Evolutionary conservation across 2,797 vertebrate species (phyloP).

Genomic region (Alectoris magna): DNA sequence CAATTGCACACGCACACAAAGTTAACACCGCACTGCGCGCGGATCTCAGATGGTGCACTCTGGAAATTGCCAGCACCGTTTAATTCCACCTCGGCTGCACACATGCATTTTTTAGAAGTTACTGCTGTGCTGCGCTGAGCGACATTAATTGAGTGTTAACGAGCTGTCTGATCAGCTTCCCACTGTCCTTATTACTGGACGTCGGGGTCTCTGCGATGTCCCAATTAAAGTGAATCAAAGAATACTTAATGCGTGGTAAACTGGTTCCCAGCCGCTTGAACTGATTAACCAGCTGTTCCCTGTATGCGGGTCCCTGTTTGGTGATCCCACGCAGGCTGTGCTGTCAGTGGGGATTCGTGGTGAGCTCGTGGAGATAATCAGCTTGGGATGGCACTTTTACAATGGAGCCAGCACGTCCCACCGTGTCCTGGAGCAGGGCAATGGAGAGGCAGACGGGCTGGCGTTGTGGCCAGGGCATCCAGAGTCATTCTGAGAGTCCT

Average conservation of each 20-base stretch:
- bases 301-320: conserved; percentile 8
- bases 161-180: conserved; percentile 79
- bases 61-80: conserved; percentile 65
- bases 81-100: conserved; percentile 56
- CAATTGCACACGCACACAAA: conserved; percentile 6
- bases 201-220: conserved; percentile 67
- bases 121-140: conserved; percentile 67
- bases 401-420: fast-evolving
- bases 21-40: background rate
- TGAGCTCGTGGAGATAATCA: fast-evolving
- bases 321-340: fast-evolving
- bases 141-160: conserved; percentile 82
- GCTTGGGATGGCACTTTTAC: background rate
- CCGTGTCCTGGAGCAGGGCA: fast-evolving
- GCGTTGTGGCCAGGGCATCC: background rate
- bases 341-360: background rate
- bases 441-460: fast-evolving
- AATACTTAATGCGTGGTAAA: conserved; percentile 59
- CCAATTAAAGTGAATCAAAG: conserved; percentile 67
- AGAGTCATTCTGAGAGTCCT: background rate
- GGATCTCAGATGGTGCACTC: conserved; percentile 36
- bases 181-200: conserved; percentile 73
- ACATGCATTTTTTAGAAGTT: conserved; percentile 77
- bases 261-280: conserved; percentile 60
- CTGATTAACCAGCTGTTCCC: conserved; percentile 63